Evolutionary conservation across 2,888 invertebrate genomes (phyloP).

Genomic region (Resseliella maxima): DNA sequence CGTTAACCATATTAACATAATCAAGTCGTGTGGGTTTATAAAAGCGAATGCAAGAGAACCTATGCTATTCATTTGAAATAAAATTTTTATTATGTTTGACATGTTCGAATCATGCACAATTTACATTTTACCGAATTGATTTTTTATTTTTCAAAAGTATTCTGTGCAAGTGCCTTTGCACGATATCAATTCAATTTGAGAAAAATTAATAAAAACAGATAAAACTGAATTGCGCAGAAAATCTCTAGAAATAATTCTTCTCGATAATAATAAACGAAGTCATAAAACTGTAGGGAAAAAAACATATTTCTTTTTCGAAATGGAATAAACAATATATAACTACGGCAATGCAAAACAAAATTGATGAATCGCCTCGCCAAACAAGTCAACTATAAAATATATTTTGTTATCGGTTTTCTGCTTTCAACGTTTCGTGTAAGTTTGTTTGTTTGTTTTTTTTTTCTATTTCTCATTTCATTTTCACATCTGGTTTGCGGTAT

Average conservation of each 20-base stretch:
- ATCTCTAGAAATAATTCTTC: neutral
- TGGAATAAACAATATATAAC: slow-evolving; percentile 10
- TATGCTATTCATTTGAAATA: too few species aligned
- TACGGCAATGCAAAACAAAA: neutral
- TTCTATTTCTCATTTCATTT: too few species aligned
- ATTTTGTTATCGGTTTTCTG: neutral
- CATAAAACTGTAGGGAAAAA: slow-evolving; percentile 11
- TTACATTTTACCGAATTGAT: too few species aligned
- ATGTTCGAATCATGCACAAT: too few species aligned
- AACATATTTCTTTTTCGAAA: neutral
- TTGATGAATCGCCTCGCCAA: slow-evolving; percentile 41
- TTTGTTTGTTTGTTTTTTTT: too few species aligned
- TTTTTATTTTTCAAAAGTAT: neutral
- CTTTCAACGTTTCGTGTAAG: neutral
- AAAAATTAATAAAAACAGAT: slow-evolving; percentile 21
- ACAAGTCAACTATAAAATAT: neutral
- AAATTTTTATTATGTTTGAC: too few species aligned
- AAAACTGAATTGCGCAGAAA: slow-evolving; percentile 29
- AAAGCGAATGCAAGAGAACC: too few species aligned
- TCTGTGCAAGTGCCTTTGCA: neutral
- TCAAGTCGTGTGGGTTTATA: too few species aligned
- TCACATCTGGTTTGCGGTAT: slow-evolving; percentile 6
- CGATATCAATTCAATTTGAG: neutral
- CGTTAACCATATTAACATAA: too few species aligned
- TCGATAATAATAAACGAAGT: neutral